Percentiles rank a stretch among this genome's conserved stretches.
Conservation (phyloP, 1,140 invertebrate species). For the Nasonia longicornis region DNA sequence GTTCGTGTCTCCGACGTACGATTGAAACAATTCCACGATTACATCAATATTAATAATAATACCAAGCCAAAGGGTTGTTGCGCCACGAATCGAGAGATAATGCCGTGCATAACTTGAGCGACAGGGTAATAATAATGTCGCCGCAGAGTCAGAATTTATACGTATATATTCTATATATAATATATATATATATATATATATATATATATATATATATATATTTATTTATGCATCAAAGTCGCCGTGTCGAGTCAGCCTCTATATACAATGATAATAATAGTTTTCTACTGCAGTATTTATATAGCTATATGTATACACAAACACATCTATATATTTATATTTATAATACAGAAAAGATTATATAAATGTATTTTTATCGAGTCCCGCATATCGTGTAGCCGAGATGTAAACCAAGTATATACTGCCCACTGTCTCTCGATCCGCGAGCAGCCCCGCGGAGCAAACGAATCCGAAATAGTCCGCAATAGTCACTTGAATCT, state of each 20-base stretch:
- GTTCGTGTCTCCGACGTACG: slow-evolving; percentile 43
- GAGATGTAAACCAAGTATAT: slow-evolving; percentile 12
- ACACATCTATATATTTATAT: slow-evolving; percentile 52
- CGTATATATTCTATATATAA: slow-evolving; percentile 24
- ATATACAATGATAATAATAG: slow-evolving; percentile 54
- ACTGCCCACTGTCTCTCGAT: slow-evolving; percentile 44
- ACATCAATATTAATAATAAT: slow-evolving; percentile 37
- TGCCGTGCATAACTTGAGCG: slow-evolving; percentile 31
- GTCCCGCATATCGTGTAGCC: slow-evolving; percentile 33
- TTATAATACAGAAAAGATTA: slow-evolving; percentile 49
- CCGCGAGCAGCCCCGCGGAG: slow-evolving; percentile 37
- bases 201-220: neutral
- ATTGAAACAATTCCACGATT: slow-evolving; percentile 51
- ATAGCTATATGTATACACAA: slow-evolving; percentile 61
- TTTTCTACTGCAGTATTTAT: slow-evolving; percentile 67
- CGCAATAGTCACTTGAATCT: slow-evolving; percentile 66
- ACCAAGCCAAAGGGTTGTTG: slow-evolving; percentile 43
- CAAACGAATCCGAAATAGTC: slow-evolving; percentile 58
- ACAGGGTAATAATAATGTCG: neutral
- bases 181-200: slow-evolving; percentile 27
- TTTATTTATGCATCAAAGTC: slow-evolving; percentile 39
- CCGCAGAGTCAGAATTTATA: slow-evolving; percentile 39
- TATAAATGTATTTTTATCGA: slow-evolving; percentile 53
- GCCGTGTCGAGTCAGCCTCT: slow-evolving; percentile 53
- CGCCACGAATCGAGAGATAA: slow-evolving; percentile 43